Conservation (phyloP, 1,140 invertebrate species). For the Asbolus verrucosus region DNA sequence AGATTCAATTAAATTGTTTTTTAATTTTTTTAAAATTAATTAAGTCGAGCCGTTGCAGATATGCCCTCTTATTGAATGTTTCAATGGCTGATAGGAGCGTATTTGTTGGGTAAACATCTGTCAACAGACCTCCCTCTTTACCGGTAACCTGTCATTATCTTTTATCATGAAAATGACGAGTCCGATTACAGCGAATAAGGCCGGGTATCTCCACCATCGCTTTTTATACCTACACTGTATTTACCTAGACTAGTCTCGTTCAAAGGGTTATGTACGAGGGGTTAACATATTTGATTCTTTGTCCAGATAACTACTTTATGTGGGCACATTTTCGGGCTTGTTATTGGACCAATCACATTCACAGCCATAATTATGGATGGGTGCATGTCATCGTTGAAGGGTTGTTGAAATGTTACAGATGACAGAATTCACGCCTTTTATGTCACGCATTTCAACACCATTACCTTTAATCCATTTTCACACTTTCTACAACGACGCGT, state of each 20-base stretch:
- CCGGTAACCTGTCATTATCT: slow-evolving; percentile 57
- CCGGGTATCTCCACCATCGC: slow-evolving; percentile 48
- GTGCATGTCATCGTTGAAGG: slow-evolving; percentile 40
- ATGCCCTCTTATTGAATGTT: slow-evolving; percentile 29
- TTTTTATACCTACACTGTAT: slow-evolving; percentile 53
- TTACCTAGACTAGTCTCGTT: slow-evolving; percentile 13
- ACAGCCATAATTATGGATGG: slow-evolving; percentile 41
- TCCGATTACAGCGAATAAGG: slow-evolving; percentile 52
- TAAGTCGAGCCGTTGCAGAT: slow-evolving; percentile 24
- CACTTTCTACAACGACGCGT: too few species aligned
- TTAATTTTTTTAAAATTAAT: slow-evolving; percentile 40
- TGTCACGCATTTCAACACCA: slow-evolving; percentile 8
- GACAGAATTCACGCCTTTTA: slow-evolving; percentile 41
- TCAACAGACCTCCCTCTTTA: slow-evolving; percentile 57
- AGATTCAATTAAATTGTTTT: too few species aligned
- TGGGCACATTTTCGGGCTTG: slow-evolving; percentile 27
- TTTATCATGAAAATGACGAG: slow-evolving; percentile 53
- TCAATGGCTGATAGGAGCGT: slow-evolving; percentile 20
- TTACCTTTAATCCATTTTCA: slow-evolving; percentile 15
- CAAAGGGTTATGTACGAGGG: slow-evolving; percentile 46
- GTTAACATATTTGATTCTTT: slow-evolving; percentile 53
- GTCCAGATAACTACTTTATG: slow-evolving; percentile 46
- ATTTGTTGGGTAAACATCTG: slow-evolving; percentile 58
- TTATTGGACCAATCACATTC: slow-evolving; percentile 47
- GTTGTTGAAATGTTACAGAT: slow-evolving; percentile 33